These are phyloP conservation scores for Sesamia nonagrioides DNA, from an alignment of 1,140 invertebrate genomes.

Conservation along the genomic window DNA sequence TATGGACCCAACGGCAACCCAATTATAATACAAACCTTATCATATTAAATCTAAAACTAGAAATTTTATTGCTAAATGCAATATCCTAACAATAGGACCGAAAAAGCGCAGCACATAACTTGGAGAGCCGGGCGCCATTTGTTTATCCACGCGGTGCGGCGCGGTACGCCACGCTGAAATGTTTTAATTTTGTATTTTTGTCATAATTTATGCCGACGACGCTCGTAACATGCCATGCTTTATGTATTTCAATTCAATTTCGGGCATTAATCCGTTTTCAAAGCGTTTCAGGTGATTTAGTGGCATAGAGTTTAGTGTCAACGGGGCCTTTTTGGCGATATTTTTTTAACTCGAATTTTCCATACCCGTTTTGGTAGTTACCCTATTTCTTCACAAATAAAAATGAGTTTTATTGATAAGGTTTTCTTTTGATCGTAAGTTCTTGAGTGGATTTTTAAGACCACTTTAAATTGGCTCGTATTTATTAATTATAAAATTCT, in stretches of 20 bases:
- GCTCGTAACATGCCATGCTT: conserved; percentile 31
- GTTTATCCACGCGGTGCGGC: conserved; percentile 4
- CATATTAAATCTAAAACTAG: background rate
- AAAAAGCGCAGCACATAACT: conserved; percentile 24
- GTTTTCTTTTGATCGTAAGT: no score
- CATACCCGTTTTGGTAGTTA: no score
- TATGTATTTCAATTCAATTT: conserved; percentile 46
- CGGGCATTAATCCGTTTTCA: conserved; percentile 24
- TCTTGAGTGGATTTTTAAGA: no score
- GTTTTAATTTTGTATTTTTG: conserved; percentile 57
- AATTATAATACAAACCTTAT: background rate
- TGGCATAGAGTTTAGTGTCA: background rate
- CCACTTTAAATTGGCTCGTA: no score
- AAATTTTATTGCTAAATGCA: conserved; percentile 4
- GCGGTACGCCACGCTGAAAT: conserved; percentile 49
- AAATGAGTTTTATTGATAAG: no score
- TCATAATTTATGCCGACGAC: conserved; percentile 58
- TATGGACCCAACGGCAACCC: background rate
- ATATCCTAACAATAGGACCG: conserved; percentile 6
- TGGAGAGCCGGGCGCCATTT: background rate
- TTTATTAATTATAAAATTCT: no score
- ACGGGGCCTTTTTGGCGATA: background rate
- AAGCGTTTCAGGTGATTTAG: conserved; percentile 23
- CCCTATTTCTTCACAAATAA: no score
- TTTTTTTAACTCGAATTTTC: background rate